phyloP scores from a whole-genome alignment of 2,797 vertebrate genomes.

The Lacerta bilineata region DNA sequence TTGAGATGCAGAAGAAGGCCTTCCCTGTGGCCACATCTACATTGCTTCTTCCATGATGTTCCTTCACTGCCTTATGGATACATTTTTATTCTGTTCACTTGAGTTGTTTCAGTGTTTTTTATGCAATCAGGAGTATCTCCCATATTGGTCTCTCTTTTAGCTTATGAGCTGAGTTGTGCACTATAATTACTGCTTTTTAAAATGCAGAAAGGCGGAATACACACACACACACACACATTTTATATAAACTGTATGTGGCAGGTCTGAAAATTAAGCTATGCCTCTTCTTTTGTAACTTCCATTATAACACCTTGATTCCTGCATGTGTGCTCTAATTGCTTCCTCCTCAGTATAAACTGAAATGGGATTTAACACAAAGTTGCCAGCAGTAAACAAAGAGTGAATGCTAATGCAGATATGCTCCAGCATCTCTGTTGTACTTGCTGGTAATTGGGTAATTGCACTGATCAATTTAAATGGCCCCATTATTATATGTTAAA shows the following conservation, averaged over 20 bases:
- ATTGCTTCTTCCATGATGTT: no score
- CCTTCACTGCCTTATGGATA: no score
- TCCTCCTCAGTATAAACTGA: neutral
- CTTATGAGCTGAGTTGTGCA: neutral
- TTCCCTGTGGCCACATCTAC: no score
- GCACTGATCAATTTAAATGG: constrained; percentile 15
- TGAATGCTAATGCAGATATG: neutral
- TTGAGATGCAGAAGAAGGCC: no score
- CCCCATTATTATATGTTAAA: constrained; percentile 24
- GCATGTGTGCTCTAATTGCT: neutral
- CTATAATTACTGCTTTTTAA: neutral
- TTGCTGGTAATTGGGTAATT: constrained; percentile 7
- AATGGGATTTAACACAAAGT: constrained; percentile 1
- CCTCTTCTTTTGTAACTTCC: constrained; percentile 1
- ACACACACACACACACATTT: neutral
- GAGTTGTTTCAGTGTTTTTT: no score
- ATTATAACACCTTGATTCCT: neutral
- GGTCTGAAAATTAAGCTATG: neutral
- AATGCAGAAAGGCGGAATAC: neutral
- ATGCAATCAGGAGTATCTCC: neutral
- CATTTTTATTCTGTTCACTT: no score
- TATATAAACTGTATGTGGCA: neutral
- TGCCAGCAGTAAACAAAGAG: constrained; percentile 2
- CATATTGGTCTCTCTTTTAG: neutral
- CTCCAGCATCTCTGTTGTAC: neutral